phyloP scores from a whole-genome alignment of 2,113 vertebrate genomes.

The Phylloscopus whistleri region DNA sequence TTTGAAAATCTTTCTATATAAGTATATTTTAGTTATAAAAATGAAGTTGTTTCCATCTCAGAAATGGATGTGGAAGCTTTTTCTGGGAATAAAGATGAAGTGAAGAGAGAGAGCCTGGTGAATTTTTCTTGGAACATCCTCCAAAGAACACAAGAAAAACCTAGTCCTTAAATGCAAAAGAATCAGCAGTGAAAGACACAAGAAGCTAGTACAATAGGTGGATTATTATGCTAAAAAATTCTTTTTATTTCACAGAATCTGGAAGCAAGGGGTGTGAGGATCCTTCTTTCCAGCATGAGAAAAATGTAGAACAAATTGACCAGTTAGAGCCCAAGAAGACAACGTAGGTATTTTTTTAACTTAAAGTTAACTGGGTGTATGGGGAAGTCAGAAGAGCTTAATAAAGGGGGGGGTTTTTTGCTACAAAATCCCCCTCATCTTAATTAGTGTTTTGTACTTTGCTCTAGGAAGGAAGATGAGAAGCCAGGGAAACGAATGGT shows the following conservation, averaged over 20 bases:
- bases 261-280: background rate
- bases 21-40: background rate
- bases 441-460: background rate
- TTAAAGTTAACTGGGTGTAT: background rate
- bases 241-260: background rate
- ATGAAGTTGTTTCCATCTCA: background rate
- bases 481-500: constrained; percentile 8
- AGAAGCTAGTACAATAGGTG: background rate
- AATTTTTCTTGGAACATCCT: background rate
- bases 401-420: background rate
- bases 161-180: background rate
- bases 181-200: background rate
- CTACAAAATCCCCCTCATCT: background rate
- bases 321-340: background rate
- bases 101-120: background rate
- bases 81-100: background rate
- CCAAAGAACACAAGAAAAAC: background rate
- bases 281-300: constrained; percentile 33
- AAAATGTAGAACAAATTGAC: background rate
- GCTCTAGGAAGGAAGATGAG: constrained; percentile 42
- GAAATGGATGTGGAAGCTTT: background rate
- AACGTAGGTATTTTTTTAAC: background rate
- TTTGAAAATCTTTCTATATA: background rate
- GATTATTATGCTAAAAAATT: background rate
- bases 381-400: background rate